Percentiles rank a stretch among this genome's conserved stretches.
These are phyloP conservation scores for Gasterosteus aculeatus DNA, from an alignment of 2,113 vertebrate species.

Conservation along the genomic window DNA sequence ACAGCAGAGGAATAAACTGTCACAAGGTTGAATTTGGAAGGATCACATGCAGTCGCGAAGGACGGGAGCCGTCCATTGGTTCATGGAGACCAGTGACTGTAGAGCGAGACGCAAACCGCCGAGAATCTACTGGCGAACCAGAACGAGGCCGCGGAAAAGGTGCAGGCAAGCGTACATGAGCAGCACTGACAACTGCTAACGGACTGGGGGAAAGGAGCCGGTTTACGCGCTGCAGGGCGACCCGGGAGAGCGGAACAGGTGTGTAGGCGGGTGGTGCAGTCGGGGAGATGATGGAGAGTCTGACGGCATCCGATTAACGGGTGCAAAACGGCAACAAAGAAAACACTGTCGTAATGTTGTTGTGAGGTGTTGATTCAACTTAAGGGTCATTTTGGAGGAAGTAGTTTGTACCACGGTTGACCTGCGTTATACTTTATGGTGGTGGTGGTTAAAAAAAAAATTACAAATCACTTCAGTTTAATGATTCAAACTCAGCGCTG, in stretches of 20 bases:
- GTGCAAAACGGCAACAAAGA: background rate
- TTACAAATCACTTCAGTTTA: background rate
- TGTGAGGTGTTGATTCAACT: background rate
- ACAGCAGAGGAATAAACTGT: background rate
- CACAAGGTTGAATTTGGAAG: background rate
- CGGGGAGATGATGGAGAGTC: background rate
- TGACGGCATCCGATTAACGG: background rate
- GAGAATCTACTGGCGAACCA: background rate
- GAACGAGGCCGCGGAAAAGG: background rate
- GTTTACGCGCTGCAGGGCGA: background rate
- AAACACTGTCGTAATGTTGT: background rate
- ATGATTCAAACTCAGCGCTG: background rate
- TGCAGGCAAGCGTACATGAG: background rate
- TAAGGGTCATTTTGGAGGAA: background rate
- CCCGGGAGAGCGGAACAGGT: background rate
- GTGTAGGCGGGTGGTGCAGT: background rate
- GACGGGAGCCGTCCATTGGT: background rate
- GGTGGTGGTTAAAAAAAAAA: background rate
- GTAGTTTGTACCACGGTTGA: background rate
- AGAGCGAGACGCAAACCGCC: background rate
- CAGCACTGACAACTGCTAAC: background rate
- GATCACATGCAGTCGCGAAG: too few relatives aligned
- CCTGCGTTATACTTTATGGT: too few relatives aligned
- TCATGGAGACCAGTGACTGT: background rate
- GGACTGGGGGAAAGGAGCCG: background rate